phyloP scores from a whole-genome alignment of 2,113 vertebrate species.

The Onychostruthus taczanowskii region DNA sequence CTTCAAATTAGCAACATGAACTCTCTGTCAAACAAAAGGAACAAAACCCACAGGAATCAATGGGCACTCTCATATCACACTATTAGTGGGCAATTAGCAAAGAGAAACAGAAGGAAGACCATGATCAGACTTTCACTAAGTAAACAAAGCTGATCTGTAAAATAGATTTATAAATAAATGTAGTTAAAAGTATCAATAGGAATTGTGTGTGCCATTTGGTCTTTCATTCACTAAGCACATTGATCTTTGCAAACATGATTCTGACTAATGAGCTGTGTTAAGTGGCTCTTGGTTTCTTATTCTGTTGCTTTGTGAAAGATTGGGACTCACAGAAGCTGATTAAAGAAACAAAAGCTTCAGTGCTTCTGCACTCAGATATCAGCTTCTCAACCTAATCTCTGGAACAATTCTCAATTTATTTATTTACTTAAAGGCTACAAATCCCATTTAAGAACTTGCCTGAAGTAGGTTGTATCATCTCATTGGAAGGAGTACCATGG shows the following conservation, averaged over 20 bases:
- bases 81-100: background rate
- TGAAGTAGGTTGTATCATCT: background rate
- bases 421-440: background rate
- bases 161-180: background rate
- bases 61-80: background rate
- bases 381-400: background rate
- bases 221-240: background rate
- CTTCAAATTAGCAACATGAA: background rate
- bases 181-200: background rate
- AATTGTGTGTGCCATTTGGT: background rate
- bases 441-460: background rate
- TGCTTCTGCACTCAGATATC: background rate
- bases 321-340: background rate
- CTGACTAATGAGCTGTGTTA: constrained; percentile 21
- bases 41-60: background rate
- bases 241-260: constrained; percentile 8
- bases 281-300: background rate
- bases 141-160: constrained; percentile 11
- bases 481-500: background rate
- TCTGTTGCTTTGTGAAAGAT: background rate
- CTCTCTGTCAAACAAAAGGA: background rate
- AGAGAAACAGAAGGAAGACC: background rate
- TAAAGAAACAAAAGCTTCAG: constrained; percentile 3
- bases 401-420: background rate
- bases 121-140: background rate